phyloP scores from a whole-genome alignment of 2,113 vertebrate species.

The Laticauda laticaudata region DNA sequence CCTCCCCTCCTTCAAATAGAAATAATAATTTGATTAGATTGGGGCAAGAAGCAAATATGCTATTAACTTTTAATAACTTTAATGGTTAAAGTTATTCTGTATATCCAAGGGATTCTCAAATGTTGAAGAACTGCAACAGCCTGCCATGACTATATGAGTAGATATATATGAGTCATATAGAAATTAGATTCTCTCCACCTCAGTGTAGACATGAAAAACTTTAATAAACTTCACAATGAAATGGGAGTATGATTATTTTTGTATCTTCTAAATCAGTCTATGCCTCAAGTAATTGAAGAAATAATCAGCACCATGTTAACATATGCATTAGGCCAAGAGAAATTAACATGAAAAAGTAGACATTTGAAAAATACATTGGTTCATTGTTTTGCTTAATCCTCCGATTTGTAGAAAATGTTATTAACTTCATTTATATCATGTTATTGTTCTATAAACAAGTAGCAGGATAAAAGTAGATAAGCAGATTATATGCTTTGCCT shows the following conservation, averaged over 20 bases:
- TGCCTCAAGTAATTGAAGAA: slow-evolving; percentile 21
- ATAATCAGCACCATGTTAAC: background rate
- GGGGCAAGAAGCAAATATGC: background rate
- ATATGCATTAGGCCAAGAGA: rapidly evolving
- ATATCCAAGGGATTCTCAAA: background rate
- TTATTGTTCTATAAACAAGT: background rate
- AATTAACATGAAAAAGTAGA: background rate
- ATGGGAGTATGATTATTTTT: slow-evolving; percentile 41
- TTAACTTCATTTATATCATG: background rate
- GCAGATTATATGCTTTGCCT: background rate
- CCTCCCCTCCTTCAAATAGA: background rate
- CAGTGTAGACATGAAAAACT: background rate
- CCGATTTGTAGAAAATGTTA: background rate
- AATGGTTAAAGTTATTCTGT: background rate
- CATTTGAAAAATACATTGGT: background rate
- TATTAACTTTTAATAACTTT: background rate
- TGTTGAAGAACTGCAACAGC: background rate
- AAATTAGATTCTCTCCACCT: background rate
- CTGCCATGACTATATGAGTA: background rate
- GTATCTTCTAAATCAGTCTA: slow-evolving; percentile 40
- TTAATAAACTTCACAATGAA: slow-evolving; percentile 33
- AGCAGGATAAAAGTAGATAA: background rate
- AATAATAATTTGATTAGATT: background rate
- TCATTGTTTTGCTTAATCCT: background rate
- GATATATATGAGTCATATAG: background rate